Evolutionary conservation across 1,140 invertebrate genomes (phyloP).

Genomic region (Meteorus sp.): DNA sequence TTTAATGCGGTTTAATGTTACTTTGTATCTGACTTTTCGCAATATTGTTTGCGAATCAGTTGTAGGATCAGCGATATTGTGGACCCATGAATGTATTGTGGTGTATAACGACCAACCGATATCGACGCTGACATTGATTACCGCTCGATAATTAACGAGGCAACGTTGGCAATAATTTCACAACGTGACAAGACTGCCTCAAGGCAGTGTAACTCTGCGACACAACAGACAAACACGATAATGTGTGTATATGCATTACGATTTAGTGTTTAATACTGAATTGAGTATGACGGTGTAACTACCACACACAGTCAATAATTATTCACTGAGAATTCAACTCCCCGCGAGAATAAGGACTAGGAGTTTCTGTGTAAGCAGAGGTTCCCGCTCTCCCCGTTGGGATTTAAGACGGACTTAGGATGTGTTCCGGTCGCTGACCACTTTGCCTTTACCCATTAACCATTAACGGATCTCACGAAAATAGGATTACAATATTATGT

Average conservation of each 20-base stretch:
- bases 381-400: conserved; percentile 37
- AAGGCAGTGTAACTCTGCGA: conserved; percentile 15
- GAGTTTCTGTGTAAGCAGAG: background rate
- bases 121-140: conserved; percentile 40
- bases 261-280: too few species aligned
- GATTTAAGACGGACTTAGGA: conserved; percentile 61
- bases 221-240: background rate
- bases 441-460: conserved; percentile 60
- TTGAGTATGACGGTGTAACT: background rate
- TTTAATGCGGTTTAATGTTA: background rate
- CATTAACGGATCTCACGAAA: conserved; percentile 59
- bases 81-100: background rate
- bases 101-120: conserved; percentile 3
- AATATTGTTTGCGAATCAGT: background rate
- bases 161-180: conserved; percentile 32
- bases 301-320: conserved; percentile 50
- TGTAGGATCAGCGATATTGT: background rate
- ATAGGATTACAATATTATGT: conserved; percentile 51
- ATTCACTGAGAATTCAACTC: conserved; percentile 52
- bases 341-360: conserved; percentile 34
- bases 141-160: conserved; percentile 43
- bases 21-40: background rate
- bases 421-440: conserved; percentile 59
- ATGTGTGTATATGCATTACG: background rate
- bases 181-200: conserved; percentile 17